Evolutionary conservation across 2,888 invertebrate species (phyloP), one percentile per base, ranked within the genome.

Genomic region (Scaptomyza cyrtandrae): DNA sequence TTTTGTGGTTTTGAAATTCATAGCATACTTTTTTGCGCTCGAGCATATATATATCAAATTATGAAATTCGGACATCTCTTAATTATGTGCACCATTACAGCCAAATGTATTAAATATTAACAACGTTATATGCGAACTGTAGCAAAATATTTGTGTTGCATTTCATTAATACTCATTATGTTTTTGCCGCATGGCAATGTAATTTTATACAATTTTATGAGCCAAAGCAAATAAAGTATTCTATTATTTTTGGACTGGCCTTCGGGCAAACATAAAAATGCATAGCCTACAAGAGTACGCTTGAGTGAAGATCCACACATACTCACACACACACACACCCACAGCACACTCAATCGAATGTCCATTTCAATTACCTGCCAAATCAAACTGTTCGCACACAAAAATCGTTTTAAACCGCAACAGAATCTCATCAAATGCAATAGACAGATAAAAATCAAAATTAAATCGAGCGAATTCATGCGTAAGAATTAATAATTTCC

Each of bases 401-500:
- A 45, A 59, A 43, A 49, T 27, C 44, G 57, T 44, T 61, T 39
- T 31, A 14, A 59, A 16, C 59, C 52, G 69, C 39, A 63, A 43
- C 59, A 45, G 61, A 85, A 66, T 50, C 70, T 64, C 65, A 74
- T 68, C 61, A 72, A 71, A 62, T 71, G 74, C 61, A 41, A 70
- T 49, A 52, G 53, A 76, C 60, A 78, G 80, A 86, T 73, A 73
- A 73, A 80, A 75, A 78, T 69, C 79, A 86, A 88, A 84, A 85
- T 78, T 72, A 83, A 83, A 88, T 86, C 74, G 76, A 88, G 85
- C 67, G 88, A 81, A 85, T 72, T 88, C 77, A 74, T 75, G 85
- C 76, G 85, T 74, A 74, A 84, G 84, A 86, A 80, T 86, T 86
- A 84, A 86, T 85, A 76, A 86, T 86, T 83, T 88, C 88, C 85